Evolutionary conservation across 2,797 vertebrate species (phyloP), one percentile per base, ranked within the genome.

Genomic region (Muscicapa striata): DNA sequence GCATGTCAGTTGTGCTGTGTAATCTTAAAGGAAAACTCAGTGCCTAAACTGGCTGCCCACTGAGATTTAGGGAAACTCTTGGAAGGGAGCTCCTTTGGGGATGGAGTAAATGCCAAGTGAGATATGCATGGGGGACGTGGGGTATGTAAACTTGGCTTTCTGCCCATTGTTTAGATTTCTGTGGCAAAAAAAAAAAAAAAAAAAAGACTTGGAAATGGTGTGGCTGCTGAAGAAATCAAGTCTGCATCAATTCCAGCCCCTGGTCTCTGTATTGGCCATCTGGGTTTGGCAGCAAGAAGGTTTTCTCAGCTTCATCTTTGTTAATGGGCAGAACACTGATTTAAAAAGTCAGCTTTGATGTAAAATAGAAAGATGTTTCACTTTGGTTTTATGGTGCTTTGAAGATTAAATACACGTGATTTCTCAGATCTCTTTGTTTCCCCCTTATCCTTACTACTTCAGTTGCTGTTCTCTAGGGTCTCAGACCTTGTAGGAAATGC

Each of bases 361-460:
- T 79, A 26, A 89, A 91, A 79, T 15, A 75, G 22, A 66, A 75
- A 18, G 49, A 74, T 36, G 6, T 80, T 95, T 85, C 84, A 13
- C 87, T 93, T 92, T 81, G 32, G 38, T 72, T 88, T 94, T 34
- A 12, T 24, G 34, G 38, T 54, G 9, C 80, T 95, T 95, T 90
- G 89, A 96, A 90, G 87, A 84, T 86, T 77, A 94, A 92, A 81
- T 45, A 16, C n/a, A 15, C 0, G 2, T 41, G 69, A 68, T 57
- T 90, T 86, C 58, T 96, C 59, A 68, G 87, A 92, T 89, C 46
- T 86, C 48, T 74, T 76, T 69, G 27, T 94, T 90, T 74, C 8
- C 13, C 19, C 51, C 41, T 90, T 92, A 61, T 90, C 70, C 64
- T 17, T 27, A 11, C 77, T 30, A 14, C 30, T 94, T 76, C 64